Percentiles rank a stretch among this genome's conserved stretches.
Conservation (phyloP, 2,113 vertebrate genomes). For the Muntiacus muntjak region DNA sequence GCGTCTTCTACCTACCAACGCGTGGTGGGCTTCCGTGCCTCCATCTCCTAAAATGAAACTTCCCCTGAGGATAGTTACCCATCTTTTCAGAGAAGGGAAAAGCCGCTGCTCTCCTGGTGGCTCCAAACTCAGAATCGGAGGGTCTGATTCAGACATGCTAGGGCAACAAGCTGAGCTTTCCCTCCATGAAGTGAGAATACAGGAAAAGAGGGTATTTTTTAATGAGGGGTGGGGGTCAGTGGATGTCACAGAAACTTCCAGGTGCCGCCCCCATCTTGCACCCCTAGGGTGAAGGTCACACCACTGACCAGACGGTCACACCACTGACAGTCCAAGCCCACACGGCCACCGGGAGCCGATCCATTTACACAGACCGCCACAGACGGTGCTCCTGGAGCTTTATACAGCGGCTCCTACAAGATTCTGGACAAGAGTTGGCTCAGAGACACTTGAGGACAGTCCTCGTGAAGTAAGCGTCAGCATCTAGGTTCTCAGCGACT, state of each 20-base stretch:
- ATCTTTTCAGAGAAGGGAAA: not conserved
- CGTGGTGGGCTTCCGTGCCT: fast-evolving
- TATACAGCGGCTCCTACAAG: fast-evolving
- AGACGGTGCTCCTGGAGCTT: no score
- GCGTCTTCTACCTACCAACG: fast-evolving
- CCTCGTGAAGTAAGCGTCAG: not conserved
- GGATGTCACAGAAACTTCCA: not conserved
- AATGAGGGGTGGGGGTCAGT: no score
- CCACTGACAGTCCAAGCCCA: no score
- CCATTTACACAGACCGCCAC: fast-evolving
- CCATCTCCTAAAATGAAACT: not conserved
- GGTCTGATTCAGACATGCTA: not conserved
- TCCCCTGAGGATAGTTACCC: not conserved
- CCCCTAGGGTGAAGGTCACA: fast-evolving
- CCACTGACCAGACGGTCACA: fast-evolving
- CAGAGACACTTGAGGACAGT: not conserved
- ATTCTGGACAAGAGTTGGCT: not conserved
- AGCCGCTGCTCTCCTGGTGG: not conserved
- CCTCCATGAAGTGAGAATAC: not conserved
- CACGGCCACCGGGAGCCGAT: fast-evolving
- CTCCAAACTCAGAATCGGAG: not conserved
- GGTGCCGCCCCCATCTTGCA: fast-evolving
- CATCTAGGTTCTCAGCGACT: not conserved
- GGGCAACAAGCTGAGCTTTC: not conserved
- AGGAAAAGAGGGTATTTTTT: not conserved